These are phyloP conservation scores for Redunca redunca DNA, from an alignment of 2,113 vertebrate genomes.

Conservation along the genomic window DNA sequence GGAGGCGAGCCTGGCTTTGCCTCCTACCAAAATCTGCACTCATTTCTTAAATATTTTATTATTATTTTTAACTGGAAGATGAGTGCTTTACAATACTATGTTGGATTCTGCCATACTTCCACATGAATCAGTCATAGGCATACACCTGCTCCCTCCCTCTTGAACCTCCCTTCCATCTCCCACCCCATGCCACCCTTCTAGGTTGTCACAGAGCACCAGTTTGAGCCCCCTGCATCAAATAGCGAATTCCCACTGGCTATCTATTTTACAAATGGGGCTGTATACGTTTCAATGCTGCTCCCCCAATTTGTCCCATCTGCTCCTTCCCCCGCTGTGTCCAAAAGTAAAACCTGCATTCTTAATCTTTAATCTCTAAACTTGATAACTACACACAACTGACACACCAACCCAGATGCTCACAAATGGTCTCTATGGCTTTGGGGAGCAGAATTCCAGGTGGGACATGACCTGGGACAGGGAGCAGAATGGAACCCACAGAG, in stretches of 20 bases:
- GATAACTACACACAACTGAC: not conserved
- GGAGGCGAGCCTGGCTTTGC: not conserved
- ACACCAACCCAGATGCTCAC: not conserved
- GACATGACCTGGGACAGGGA: not conserved
- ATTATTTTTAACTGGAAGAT: not conserved
- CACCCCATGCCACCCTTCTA: not conserved
- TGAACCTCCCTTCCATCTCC: not conserved
- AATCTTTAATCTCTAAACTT: not conserved
- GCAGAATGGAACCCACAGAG: not conserved
- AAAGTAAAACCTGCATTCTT: not conserved
- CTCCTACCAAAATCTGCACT: not conserved
- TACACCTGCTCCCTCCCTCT: not conserved
- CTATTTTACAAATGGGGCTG: not conserved
- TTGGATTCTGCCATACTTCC: not conserved
- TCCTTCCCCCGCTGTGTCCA: not conserved
- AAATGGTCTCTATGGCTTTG: not conserved
- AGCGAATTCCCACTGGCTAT: not conserved
- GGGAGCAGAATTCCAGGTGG: not conserved
- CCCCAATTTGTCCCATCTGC: not conserved
- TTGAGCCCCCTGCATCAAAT: not conserved
- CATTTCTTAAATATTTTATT: not conserved
- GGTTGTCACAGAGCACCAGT: not conserved
- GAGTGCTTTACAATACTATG: not conserved
- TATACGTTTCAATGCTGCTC: not conserved
- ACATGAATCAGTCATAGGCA: not conserved